phyloP scores from a whole-genome alignment of 1,140 invertebrate genomes.

The Mesaphorura yosii region DNA sequence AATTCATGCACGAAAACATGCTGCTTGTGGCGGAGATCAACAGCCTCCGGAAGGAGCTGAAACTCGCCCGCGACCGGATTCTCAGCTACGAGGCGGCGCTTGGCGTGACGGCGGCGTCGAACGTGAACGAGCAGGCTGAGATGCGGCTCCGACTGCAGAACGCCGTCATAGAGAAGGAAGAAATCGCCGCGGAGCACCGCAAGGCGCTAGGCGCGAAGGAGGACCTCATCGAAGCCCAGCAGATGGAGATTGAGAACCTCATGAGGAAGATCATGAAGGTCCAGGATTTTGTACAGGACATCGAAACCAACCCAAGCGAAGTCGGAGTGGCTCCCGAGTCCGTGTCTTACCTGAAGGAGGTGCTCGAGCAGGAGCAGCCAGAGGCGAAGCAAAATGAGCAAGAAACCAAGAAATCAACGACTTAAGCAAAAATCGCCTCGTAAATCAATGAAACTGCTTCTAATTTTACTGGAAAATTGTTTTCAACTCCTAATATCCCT shows the following conservation, averaged over 20 bases:
- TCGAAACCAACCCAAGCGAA: too few species aligned
- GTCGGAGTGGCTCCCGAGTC: too few species aligned
- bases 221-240: conserved; percentile 17
- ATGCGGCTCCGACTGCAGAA: conserved; percentile 19
- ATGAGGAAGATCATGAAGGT: conserved; percentile 16
- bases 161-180: conserved; percentile 23
- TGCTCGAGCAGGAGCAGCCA: too few species aligned
- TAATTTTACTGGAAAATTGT: too few species aligned
- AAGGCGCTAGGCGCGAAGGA: conserved; percentile 21
- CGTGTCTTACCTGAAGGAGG: too few species aligned
- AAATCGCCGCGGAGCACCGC: conserved; percentile 18
- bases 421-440: too few species aligned
- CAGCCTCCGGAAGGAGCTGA: conserved; percentile 53
- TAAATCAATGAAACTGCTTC: too few species aligned
- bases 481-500: too few species aligned
- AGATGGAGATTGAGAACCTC: conserved; percentile 16
- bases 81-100: conserved; percentile 56
- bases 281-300: conserved; percentile 9
- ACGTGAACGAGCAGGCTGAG: conserved; percentile 20
- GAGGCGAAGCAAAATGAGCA: too few species aligned
- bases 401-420: too few species aligned
- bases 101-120: conserved; percentile 39
- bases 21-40: conserved; percentile 62
- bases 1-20: conserved; percentile 57
- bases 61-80: conserved; percentile 48